A percentile compares a stretch with the other conserved stretches of the same genome.
Conservation (phyloP, 2,797 vertebrate genomes). For the Hirundo rustica region DNA sequence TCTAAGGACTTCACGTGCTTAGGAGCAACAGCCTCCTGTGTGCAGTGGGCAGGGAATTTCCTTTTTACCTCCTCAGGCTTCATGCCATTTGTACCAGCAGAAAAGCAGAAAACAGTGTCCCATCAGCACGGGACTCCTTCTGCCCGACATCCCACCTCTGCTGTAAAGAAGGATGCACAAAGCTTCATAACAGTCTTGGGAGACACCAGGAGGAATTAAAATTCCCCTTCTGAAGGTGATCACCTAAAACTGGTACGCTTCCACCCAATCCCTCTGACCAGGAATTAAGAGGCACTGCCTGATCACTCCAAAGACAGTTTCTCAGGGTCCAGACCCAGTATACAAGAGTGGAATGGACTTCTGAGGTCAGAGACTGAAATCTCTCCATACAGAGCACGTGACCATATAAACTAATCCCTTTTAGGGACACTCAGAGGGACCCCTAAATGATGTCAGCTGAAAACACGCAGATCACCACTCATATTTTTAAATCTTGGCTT, state of each 20-base stretch:
- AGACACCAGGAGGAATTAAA: neutral
- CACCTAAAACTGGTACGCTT: neutral
- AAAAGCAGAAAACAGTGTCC: neutral
- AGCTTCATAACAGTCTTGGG: neutral
- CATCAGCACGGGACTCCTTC: neutral
- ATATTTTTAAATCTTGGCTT: neutral
- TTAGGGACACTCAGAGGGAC: neutral
- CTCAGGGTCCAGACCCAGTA: neutral
- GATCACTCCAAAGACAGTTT: neutral
- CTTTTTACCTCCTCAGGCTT: neutral
- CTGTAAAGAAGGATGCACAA: neutral
- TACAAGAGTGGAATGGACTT: neutral
- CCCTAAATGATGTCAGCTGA: neutral
- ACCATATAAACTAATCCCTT: neutral
- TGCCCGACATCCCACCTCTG: neutral
- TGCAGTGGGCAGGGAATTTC: neutral
- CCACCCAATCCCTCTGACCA: neutral
- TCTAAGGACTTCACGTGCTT: neutral
- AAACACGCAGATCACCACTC: neutral
- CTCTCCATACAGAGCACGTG: neutral
- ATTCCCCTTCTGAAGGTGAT: neutral
- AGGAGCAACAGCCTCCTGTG: neutral
- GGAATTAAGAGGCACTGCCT: neutral
- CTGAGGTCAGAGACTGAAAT: neutral
- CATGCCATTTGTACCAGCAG: neutral